Conservation (phyloP, 2,797 vertebrate species). For the Arrhamphus sclerolepis region DNA sequence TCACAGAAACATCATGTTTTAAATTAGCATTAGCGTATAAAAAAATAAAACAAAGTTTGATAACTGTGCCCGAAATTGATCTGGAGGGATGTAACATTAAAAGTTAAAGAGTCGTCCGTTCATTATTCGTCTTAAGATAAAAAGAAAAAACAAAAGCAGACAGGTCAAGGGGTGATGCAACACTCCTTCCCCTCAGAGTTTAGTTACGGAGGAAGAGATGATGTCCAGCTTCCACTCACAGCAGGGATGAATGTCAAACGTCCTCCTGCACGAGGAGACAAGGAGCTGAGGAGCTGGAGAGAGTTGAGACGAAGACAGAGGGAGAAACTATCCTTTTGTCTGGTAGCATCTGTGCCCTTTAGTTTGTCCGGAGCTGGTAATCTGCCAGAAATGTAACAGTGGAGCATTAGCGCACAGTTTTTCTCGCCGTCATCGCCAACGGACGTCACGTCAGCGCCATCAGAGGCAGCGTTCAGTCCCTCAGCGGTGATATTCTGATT, state of each 20-base stretch:
- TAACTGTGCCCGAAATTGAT: constrained; percentile 17
- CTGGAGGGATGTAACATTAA: constrained; percentile 2
- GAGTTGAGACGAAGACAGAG: constrained; percentile 42
- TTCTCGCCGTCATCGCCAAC: constrained; percentile 43
- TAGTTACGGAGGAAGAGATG: constrained; percentile 14
- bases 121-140: constrained; percentile 39
- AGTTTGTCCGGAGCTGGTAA: constrained; percentile 93
- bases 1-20: neutral
- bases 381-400: constrained; percentile 81
- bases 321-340: constrained; percentile 64
- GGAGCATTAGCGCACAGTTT: constrained; percentile 60
- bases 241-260: neutral
- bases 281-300: constrained; percentile 38
- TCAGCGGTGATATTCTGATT: constrained; percentile 9
- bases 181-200: constrained; percentile 27
- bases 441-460: constrained; percentile 53
- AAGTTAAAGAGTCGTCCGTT: constrained; percentile 28
- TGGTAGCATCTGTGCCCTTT: constrained; percentile 73
- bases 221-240: constrained; percentile 35
- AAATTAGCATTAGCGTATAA: too few species aligned
- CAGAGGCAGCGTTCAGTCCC: constrained; percentile 41
- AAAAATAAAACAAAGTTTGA: neutral
- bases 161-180: constrained; percentile 52
- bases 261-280: constrained; percentile 49
- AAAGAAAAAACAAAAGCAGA: constrained; percentile 27